Evolutionary conservation across 2,797 vertebrate species (phyloP).

Genomic region (Limnodromus scolopaceus): DNA sequence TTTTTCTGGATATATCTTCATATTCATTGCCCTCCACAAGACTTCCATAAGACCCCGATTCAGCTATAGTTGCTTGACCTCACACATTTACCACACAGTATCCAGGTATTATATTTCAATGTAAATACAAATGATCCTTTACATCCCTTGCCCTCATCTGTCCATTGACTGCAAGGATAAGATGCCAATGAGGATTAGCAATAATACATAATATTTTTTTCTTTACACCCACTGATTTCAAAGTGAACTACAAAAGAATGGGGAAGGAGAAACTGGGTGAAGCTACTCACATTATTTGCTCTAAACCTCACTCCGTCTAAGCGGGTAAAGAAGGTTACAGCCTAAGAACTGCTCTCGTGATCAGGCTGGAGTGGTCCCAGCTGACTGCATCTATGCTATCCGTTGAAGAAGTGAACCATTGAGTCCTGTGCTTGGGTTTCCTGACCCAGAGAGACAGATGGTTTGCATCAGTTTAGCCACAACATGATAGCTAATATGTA

Average conservation of each 20-base stretch:
- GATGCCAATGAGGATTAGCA: not conserved
- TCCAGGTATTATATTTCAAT: not conserved
- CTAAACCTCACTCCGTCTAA: not conserved
- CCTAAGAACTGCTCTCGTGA: not conserved
- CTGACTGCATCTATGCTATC: not conserved
- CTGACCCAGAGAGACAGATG: not conserved
- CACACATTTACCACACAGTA: not conserved
- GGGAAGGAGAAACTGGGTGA: not conserved
- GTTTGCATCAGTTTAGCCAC: not conserved
- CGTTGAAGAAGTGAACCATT: rapidly evolving
- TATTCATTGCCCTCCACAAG: not conserved
- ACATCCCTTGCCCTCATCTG: not conserved
- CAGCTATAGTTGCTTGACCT: not conserved
- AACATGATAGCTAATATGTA: not conserved
- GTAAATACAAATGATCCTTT: not conserved
- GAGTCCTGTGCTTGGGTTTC: not conserved
- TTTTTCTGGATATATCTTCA: not conserved
- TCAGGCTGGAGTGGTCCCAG: not conserved
- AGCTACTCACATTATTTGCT: not conserved
- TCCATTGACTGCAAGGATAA: not conserved
- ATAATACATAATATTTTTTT: not conserved
- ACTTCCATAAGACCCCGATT: not conserved
- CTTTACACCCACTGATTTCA: not conserved
- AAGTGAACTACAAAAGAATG: not conserved
- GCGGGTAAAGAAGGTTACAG: not conserved